These are phyloP conservation scores for Nomada fucata DNA, from an alignment of 2,888 invertebrate genomes.

Conservation along the genomic window DNA sequence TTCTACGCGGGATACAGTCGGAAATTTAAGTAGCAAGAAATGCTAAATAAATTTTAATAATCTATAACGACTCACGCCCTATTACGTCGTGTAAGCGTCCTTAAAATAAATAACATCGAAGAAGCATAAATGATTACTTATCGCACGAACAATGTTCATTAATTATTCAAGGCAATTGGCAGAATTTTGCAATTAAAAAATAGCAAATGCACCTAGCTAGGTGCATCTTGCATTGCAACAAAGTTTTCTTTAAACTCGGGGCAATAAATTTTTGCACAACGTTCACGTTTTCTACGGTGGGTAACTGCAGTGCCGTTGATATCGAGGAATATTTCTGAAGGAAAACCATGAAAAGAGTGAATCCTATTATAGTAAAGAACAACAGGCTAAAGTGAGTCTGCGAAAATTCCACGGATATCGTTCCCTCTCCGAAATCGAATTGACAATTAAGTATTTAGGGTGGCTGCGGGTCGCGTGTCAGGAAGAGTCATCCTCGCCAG, in stretches of 20 bases:
- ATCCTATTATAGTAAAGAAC: neutral
- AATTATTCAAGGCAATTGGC: neutral
- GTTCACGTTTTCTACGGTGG: neutral
- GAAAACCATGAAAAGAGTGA: slow-evolving; percentile 11
- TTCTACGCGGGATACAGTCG: neutral
- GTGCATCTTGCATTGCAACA: too few species aligned
- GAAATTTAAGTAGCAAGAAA: neutral
- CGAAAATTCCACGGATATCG: slow-evolving; percentile 58
- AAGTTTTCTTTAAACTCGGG: too few species aligned
- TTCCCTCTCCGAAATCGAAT: slow-evolving; percentile 55
- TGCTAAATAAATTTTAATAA: neutral
- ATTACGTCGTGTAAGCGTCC: too few species aligned
- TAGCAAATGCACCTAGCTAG: neutral
- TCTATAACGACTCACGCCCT: too few species aligned
- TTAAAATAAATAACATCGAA: too few species aligned
- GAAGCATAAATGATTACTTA: too few species aligned
- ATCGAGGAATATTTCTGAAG: neutral
- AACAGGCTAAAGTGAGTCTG: slow-evolving; percentile 22
- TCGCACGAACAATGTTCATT: too few species aligned
- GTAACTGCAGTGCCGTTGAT: neutral
- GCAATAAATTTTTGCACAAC: neutral
- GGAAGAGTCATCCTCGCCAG: slow-evolving; percentile 78
- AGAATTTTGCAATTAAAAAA: neutral
- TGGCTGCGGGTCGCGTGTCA: slow-evolving; percentile 80
- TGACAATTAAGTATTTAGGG: slow-evolving; percentile 71